Evolutionary conservation across 2,113 vertebrate genomes (phyloP).

Genomic region (Nesoenas mayeri): DNA sequence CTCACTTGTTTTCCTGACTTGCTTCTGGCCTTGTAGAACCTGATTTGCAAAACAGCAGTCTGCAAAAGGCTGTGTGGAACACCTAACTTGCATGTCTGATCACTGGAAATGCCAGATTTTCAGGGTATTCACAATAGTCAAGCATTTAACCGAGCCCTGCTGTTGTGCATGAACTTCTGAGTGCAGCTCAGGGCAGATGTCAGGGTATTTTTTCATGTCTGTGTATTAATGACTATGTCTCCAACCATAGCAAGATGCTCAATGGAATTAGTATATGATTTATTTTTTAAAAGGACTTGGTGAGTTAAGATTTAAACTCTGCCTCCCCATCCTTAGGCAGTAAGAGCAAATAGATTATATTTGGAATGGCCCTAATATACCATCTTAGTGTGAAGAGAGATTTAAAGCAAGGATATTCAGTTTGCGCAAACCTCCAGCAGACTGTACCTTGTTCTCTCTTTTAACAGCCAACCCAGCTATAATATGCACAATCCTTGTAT

Average conservation of each 20-base stretch:
- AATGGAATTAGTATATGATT: neutral
- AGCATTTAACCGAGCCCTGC: neutral
- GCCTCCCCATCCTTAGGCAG: neutral
- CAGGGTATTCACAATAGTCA: neutral
- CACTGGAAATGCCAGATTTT: slow-evolving; percentile 9
- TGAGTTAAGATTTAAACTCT: neutral
- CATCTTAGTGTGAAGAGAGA: neutral
- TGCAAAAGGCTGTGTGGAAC: neutral
- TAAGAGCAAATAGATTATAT: neutral
- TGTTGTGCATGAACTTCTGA: neutral
- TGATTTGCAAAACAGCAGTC: slow-evolving; percentile 20
- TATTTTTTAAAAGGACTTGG: neutral
- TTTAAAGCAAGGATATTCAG: neutral
- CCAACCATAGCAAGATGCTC: neutral
- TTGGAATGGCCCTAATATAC: neutral
- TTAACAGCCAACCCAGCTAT: neutral
- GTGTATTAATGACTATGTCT: neutral
- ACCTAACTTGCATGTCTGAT: slow-evolving; percentile 22
- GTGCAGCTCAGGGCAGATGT: neutral
- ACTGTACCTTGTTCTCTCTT: neutral
- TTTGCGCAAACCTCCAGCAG: neutral
- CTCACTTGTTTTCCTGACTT: slow-evolving; percentile 44
- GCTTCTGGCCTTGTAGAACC: neutral
- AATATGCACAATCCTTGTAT: neutral
- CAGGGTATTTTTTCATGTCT: neutral